Base-by-base conservation (phyloP, 2,888 invertebrate genomes). In the Pseudoips prasinana region DNA sequence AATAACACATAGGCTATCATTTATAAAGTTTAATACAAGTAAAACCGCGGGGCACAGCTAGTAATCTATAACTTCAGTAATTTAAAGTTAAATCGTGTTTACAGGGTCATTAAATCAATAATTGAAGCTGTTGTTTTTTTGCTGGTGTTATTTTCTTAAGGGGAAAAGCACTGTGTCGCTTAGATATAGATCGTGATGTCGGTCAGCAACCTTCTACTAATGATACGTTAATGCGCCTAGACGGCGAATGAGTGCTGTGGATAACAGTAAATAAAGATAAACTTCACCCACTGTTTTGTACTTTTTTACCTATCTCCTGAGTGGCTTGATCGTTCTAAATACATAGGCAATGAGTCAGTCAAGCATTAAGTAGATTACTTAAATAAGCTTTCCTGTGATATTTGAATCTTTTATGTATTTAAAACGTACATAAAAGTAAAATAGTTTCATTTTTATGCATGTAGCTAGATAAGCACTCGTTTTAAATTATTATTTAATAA, bases 341-440 rank as follows among this genome's bases (percentile, higher is more conserved):
- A 81, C 87, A 87, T 85, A 75, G 63, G 61, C 80, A 79, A 87
- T 87, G 88, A 87, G 74, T 87, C 87, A 87, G 77, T 79, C 72
- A 68, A 79, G 68, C 81, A 62, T 72, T 46, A 50, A 55, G 33
- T 29, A 35, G 38, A 53, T 30, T 32, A 49, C 37, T 40, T 45
- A 48, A n/a, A 24, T 25, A 35, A 34, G 22, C 38, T 47, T 43
- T 37, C 27, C 17, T 26, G 17, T n/a, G n/a, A n/a, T n/a, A n/a
- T n/a, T n/a, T n/a, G n/a, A n/a, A n/a, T n/a, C n/a, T n/a, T n/a
- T n/a, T n/a, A n/a, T n/a, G n/a, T n/a, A n/a, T n/a, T n/a, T n/a
- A n/a, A n/a, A n/a, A n/a, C n/a, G n/a, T n/a, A n/a, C n/a, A n/a
- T n/a, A n/a, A n/a, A n/a, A n/a, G n/a, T n/a, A n/a, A n/a, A n/a